phyloP scores from a whole-genome alignment of 30 jellyfish, hydroid and myxozoan genomes.

The Nemopilema nomurai region DNA sequence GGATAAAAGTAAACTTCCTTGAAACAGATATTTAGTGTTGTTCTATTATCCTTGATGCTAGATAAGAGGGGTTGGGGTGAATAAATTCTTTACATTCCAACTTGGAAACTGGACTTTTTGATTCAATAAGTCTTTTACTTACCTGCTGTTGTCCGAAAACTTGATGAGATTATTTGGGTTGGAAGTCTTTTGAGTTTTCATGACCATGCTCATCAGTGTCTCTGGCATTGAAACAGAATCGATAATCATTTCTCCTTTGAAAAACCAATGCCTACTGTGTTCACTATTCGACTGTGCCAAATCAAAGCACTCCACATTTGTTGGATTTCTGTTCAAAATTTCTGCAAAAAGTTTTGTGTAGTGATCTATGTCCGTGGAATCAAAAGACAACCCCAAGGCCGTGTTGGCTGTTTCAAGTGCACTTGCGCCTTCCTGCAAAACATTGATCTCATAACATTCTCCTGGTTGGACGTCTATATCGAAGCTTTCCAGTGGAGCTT shows the following conservation, averaged over 20 bases:
- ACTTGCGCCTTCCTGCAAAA: constrained; percentile 44
- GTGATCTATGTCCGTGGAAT: constrained; percentile 78
- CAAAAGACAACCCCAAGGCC: constrained; percentile 77
- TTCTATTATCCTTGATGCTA: no score
- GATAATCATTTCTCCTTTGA: constrained; percentile 76
- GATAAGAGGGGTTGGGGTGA: no score
- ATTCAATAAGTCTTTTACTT: no score
- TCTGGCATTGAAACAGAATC: constrained; percentile 58
- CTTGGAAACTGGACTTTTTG: no score
- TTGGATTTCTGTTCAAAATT: constrained; percentile 73
- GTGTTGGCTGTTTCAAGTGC: constrained; percentile 75
- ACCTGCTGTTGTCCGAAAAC: constrained; percentile 95
- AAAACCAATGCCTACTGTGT: constrained; percentile 95
- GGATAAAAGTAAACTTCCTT: no score
- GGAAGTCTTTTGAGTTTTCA: constrained; percentile 64
- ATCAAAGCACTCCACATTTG: constrained; percentile 93
- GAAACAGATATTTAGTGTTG: no score
- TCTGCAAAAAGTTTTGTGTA: constrained; percentile 64
- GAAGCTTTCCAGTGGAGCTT: constrained; percentile 57
- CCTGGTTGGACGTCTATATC: constrained; percentile 46
- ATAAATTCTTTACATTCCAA: no score
- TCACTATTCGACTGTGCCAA: constrained; percentile 93
- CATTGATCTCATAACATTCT: constrained; percentile 72
- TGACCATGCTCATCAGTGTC: constrained; percentile 79
- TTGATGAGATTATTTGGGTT: constrained; percentile 81